Base-by-base conservation (phyloP, 2,797 vertebrate species). In the Hozukius guyotensis region DNA sequence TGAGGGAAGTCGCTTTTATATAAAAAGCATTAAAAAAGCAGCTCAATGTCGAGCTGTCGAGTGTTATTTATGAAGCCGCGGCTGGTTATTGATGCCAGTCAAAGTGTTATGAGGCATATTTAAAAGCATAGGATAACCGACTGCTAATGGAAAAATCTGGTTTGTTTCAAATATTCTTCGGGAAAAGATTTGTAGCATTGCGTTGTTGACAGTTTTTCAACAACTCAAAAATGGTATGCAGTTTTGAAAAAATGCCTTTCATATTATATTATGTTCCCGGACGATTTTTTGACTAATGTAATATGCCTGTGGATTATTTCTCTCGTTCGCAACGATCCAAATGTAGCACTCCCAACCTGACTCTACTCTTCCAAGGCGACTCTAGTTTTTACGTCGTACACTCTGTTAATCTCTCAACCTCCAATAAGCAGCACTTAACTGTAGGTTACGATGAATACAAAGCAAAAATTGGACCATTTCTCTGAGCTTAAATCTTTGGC, bases 321-420 rank as follows among this genome's bases (percentile, higher is more conserved):
- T 93, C 81, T 87, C 53, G 68, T 89, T 90, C 86, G 60, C 75
- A 89, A 86, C 75, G 72, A 89, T 88, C 83, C 78, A 83, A 53
- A 95, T 94, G 95, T 96, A 96, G 95, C 95, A 94, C 84, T 86
- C 84, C 73, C 67, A 85, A 90, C 38, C 11, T 67, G 65, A 89
- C 69, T 69, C 59, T 78, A 84, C 70, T 81, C 91, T 93, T 94
- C 91, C 89, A 87, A 85, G 56, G 87, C 49, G 38, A 83, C 73
- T 81, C 32, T 61, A 63, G 59, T 78, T 79, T 79, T 72, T 81
- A 59, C 83, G 84, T 89, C 65, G 57, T 72, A 81, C 74, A 83
- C 87, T 83, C 72, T 71, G 77, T 87, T 81, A 68, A 86, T 91
- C 83, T 83, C 53, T 85, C 77, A 78, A 91, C 88, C 84, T 92